Evolutionary conservation across 1,140 invertebrate genomes (phyloP).

Genomic region (Zaprionus tsacasi): DNA sequence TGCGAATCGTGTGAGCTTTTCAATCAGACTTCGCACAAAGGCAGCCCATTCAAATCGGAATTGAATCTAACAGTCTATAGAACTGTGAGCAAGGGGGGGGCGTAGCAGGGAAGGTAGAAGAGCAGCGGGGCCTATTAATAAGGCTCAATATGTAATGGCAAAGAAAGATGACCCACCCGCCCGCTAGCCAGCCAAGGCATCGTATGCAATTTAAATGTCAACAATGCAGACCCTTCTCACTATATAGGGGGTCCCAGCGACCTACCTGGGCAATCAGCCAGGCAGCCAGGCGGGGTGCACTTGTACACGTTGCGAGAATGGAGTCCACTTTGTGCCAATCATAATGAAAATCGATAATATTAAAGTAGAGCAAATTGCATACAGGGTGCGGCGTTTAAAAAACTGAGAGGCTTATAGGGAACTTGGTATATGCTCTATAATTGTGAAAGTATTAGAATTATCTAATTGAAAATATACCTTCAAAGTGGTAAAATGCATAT

Average conservation of each 20-base stretch:
- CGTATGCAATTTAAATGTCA: conserved; percentile 54
- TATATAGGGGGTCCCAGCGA: background rate
- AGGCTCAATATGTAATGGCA: conserved; percentile 8
- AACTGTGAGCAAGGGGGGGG: background rate
- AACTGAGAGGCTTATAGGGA: background rate
- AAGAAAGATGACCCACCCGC: background rate
- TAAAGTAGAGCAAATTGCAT: conserved; percentile 37
- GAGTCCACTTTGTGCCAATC: conserved; percentile 48
- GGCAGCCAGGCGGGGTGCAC: conserved; percentile 30
- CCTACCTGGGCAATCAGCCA: conserved; percentile 39
- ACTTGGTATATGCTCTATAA: background rate
- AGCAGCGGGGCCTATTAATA: conserved; percentile 37
- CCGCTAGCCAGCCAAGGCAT: background rate
- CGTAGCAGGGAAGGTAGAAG: background rate
- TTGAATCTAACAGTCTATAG: conserved; percentile 34
- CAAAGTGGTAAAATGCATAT: no score
- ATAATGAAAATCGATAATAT: conserved; percentile 63
- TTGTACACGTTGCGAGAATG: conserved; percentile 52
- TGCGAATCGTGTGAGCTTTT: conserved; percentile 24
- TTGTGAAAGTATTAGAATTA: background rate
- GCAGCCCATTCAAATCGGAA: conserved; percentile 34
- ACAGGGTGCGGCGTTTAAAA: conserved; percentile 32
- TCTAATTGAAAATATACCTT: no score
- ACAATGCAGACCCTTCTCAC: conserved; percentile 35
- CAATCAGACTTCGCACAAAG: conserved; percentile 31